Conservation (phyloP, 2,113 vertebrate genomes). For the Australoheros scitulus region DNA sequence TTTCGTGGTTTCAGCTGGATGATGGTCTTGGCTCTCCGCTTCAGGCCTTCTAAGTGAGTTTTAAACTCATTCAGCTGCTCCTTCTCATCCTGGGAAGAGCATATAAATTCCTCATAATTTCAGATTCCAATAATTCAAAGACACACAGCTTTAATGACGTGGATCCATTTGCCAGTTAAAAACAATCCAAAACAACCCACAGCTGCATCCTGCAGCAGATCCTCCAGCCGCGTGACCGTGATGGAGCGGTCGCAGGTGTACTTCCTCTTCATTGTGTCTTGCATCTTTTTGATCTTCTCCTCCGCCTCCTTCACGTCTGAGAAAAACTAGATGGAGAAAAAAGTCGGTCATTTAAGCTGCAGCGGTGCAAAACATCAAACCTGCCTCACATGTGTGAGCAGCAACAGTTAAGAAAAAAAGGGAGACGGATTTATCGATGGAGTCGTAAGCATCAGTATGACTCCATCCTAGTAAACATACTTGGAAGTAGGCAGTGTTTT, state of each 20-base stretch:
- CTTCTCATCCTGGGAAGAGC: conserved; percentile 84
- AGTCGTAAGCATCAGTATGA: too few species aligned
- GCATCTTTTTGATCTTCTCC: conserved; percentile 85
- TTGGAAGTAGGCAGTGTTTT: conserved; percentile 93
- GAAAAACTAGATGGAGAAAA: conserved; percentile 81
- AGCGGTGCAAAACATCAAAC: not conserved
- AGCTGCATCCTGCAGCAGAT: conserved; percentile 88
- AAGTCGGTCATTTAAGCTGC: fast-evolving
- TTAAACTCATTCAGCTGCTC: conserved; percentile 87
- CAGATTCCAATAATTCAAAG: not conserved
- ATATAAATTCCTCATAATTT: not conserved
- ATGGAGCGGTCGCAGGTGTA: conserved; percentile 88
- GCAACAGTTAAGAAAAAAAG: not conserved
- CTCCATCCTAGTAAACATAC: conserved; percentile 68
- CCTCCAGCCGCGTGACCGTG: conserved; percentile 89
- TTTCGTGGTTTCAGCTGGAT: conserved; percentile 90
- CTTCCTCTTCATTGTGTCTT: conserved; percentile 88
- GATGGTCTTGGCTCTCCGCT: conserved; percentile 84
- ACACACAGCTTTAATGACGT: fast-evolving
- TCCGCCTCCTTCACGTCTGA: conserved; percentile 87
- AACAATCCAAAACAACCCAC: conserved; percentile 69
- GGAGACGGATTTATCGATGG: not conserved
- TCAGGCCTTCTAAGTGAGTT: conserved; percentile 84
- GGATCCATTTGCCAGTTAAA: not conserved
- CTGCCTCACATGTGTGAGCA: not conserved